Evolutionary conservation across 2,888 invertebrate species (phyloP).

Genomic region (Hydroisotoma schaefferi): DNA sequence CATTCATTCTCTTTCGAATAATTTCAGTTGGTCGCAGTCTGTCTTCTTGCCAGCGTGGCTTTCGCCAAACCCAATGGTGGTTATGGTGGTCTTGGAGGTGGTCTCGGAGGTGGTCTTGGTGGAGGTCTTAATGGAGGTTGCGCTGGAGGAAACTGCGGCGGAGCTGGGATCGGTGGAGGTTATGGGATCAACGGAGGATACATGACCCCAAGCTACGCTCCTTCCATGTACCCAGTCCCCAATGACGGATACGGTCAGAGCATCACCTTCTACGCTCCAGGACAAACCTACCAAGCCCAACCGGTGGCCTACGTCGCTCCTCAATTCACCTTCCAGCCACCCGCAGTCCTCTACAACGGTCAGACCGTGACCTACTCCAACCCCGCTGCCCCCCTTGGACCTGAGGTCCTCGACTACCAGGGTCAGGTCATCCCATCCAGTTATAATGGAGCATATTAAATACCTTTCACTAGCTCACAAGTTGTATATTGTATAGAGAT

Average conservation of each 20-base stretch:
- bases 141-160: too few relatives aligned
- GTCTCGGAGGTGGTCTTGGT: too few relatives aligned
- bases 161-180: slow-evolving; percentile 1
- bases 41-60: slow-evolving; percentile 15
- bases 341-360: slow-evolving; percentile 23
- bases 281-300: slow-evolving; percentile 18
- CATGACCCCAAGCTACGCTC: slow-evolving; percentile 1
- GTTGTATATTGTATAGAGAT: too few relatives aligned
- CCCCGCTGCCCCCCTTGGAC: slow-evolving; percentile 5
- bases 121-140: too few relatives aligned
- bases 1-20: too few relatives aligned
- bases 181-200: background rate
- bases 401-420: slow-evolving; percentile 13
- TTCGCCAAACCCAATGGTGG: slow-evolving; percentile 7
- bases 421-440: too few relatives aligned
- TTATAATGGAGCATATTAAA: too few relatives aligned
- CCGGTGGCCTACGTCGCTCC: slow-evolving; percentile 26
- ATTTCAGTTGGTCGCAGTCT: slow-evolving; percentile 19
- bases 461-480: too few relatives aligned
- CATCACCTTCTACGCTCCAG: slow-evolving; percentile 26
- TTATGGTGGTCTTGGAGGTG: background rate
- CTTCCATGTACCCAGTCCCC: slow-evolving; percentile 11
- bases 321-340: slow-evolving; percentile 21
- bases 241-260: slow-evolving; percentile 3
- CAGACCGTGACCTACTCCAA: slow-evolving; percentile 23